phyloP scores from a whole-genome alignment of 2,113 vertebrate genomes.

The Meriones unguiculatus region DNA sequence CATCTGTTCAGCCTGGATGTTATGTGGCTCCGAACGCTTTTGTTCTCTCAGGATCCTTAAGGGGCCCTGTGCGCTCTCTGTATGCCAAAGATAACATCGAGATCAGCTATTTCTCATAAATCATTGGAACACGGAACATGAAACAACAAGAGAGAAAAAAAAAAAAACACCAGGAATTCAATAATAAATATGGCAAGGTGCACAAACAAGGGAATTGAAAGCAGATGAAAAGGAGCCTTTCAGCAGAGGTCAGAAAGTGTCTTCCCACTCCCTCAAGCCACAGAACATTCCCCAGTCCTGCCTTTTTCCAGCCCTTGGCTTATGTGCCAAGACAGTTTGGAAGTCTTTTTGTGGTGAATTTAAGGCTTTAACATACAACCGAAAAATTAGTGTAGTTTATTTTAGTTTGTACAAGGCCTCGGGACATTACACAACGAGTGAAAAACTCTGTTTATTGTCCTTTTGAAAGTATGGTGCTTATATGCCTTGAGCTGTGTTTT shows the following conservation, averaged over 20 bases:
- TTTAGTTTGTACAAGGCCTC: slow-evolving; percentile 67
- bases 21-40: slow-evolving; percentile 58
- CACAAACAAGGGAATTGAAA: slow-evolving; percentile 82
- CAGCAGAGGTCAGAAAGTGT: slow-evolving; percentile 37
- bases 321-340: slow-evolving; percentile 47
- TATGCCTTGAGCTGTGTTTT: slow-evolving; percentile 33
- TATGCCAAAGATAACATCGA: slow-evolving; percentile 82
- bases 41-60: not conserved
- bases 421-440: slow-evolving; percentile 51
- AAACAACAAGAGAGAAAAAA: slow-evolving; percentile 58
- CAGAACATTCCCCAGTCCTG: not conserved
- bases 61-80: slow-evolving; percentile 18
- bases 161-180: slow-evolving; percentile 74
- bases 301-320: not conserved
- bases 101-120: slow-evolving; percentile 84
- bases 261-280: not conserved
- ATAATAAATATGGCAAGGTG: slow-evolving; percentile 79
- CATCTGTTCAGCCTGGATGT: slow-evolving; percentile 17
- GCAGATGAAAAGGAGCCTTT: slow-evolving; percentile 75
- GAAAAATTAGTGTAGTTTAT: slow-evolving; percentile 77
- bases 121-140: slow-evolving; percentile 58
- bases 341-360: slow-evolving; percentile 71
- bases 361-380: slow-evolving; percentile 69
- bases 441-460: slow-evolving; percentile 74
- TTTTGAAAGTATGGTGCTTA: slow-evolving; percentile 45